Percentiles rank a stretch among this genome's conserved stretches.
Evolutionary conservation across 2,797 vertebrate genomes (phyloP).

Genomic region (Momotus momota): DNA sequence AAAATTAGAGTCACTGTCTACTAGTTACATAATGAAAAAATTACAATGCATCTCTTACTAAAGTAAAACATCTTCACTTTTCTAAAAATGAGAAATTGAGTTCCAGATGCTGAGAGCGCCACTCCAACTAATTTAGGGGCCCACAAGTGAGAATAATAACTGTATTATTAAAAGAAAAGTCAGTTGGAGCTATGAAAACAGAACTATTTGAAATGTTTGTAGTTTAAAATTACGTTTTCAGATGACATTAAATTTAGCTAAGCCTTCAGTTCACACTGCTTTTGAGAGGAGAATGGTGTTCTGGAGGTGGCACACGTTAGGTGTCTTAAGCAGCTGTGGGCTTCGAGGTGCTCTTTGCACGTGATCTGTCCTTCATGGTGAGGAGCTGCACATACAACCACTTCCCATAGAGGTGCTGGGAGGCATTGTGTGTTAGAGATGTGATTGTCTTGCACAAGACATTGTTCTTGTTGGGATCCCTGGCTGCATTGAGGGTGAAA

Average conservation of each 20-base stretch:
- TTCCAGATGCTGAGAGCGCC: not conserved
- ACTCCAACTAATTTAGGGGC: not conserved
- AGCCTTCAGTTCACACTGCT: not conserved
- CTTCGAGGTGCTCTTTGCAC: not conserved
- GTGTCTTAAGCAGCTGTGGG: not conserved
- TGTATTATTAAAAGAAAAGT: not conserved
- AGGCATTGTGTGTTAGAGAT: not conserved
- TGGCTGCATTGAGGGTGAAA: not conserved
- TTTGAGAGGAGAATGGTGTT: not conserved
- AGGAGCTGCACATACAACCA: not conserved
- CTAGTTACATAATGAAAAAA: not conserved
- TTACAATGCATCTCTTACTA: not conserved
- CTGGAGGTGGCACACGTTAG: not conserved
- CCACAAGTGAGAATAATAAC: not conserved
- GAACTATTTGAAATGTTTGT: not conserved
- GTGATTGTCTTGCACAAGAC: not conserved
- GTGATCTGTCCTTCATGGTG: fast-evolving
- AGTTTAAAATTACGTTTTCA: not conserved
- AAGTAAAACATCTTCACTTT: not conserved
- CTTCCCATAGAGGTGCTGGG: not conserved
- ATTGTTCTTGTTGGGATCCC: not conserved
- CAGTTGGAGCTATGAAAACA: not conserved
- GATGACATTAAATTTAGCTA: not conserved
- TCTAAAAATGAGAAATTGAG: not conserved
- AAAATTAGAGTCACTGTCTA: not conserved